These are phyloP conservation scores for Apodemia zela DNA, from an alignment of 2,888 invertebrate genomes.

Conservation along the genomic window DNA sequence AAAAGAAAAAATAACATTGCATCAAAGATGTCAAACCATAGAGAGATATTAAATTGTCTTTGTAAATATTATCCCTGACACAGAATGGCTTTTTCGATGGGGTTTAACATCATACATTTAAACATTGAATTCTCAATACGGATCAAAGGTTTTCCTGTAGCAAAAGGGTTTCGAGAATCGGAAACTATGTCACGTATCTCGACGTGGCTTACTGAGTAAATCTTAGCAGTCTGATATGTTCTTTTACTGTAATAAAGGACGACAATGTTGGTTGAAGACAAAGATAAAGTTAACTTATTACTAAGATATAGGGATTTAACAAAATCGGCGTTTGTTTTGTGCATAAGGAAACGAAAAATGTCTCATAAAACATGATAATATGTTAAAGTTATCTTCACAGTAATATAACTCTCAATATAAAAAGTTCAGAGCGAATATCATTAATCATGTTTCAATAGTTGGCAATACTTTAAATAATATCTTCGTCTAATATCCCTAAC, in stretches of 20 bases:
- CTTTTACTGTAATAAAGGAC: conserved; percentile 18
- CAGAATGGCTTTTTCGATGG: conserved; percentile 18
- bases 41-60: conserved; percentile 7
- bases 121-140: conserved; percentile 23
- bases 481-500: no score
- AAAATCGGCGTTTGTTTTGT: neutral
- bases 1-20: no score
- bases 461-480: no score
- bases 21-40: no score
- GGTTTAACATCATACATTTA: conserved; percentile 19
- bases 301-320: neutral
- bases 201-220: conserved; percentile 20
- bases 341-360: no score
- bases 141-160: conserved; percentile 21
- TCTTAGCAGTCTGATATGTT: conserved; percentile 21
- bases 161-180: conserved; percentile 22
- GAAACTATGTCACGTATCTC: conserved; percentile 25
- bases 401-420: no score
- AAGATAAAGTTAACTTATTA: conserved; percentile 9
- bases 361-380: neutral
- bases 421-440: no score
- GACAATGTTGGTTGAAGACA: conserved; percentile 15
- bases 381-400: neutral
- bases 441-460: no score
- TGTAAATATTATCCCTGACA: conserved; percentile 15